phyloP scores from a whole-genome alignment of 2,797 vertebrate species.

The Falco columbarius region DNA sequence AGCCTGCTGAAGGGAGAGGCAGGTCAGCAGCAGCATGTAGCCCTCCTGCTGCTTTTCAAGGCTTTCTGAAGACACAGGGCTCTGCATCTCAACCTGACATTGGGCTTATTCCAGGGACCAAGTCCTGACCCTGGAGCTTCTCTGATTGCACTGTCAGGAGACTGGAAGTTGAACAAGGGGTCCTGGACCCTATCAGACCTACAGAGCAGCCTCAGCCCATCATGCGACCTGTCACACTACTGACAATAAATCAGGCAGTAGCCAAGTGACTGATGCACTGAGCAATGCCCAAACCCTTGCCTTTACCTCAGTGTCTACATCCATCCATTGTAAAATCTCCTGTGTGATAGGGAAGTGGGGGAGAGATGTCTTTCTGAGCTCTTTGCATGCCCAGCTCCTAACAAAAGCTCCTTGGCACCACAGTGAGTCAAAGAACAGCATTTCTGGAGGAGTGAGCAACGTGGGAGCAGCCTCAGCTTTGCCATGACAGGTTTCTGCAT shows the following conservation, averaged over 20 bases:
- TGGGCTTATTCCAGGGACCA: neutral
- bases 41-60: neutral
- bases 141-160: neutral
- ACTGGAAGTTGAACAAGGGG: neutral
- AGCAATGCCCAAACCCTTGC: neutral
- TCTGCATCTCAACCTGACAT: neutral
- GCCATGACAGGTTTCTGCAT: neutral
- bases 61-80: neutral
- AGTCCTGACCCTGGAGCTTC: neutral
- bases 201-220: neutral
- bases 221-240: neutral
- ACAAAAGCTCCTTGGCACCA: neutral
- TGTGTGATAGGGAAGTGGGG: rapidly evolving
- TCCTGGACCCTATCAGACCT: neutral
- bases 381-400: neutral
- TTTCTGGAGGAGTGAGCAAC: slow-evolving; percentile 7
- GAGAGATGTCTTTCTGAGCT: neutral
- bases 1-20: neutral
- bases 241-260: neutral
- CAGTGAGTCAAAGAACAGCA: slow-evolving; percentile 35
- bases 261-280: rapidly evolving
- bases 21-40: rapidly evolving
- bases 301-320: neutral
- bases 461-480: neutral
- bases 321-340: neutral